Conservation (phyloP, 2,888 invertebrate species). For the Agrochola circellaris region DNA sequence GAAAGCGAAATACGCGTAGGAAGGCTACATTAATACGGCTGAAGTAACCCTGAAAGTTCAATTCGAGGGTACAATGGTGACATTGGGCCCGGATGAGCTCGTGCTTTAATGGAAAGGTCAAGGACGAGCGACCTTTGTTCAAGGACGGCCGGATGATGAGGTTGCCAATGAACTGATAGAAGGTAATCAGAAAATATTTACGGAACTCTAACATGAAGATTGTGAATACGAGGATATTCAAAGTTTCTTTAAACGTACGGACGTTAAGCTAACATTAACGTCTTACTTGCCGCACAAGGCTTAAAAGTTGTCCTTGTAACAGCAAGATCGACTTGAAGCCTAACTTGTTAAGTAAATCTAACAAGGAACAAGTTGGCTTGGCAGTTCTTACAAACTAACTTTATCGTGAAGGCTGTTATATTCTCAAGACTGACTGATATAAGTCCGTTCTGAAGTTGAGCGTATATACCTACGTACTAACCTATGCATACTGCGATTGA, state of each 20-base stretch:
- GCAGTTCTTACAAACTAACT: constrained; percentile 34
- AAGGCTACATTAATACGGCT: constrained; percentile 48
- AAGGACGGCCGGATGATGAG: constrained; percentile 34
- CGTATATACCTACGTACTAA: background rate
- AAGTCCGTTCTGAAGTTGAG: background rate
- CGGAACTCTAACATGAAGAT: background rate
- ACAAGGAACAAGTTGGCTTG: constrained; percentile 22
- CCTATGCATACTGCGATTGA: background rate
- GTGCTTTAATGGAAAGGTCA: constrained; percentile 56
- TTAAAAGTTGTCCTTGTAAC: constrained; percentile 30
- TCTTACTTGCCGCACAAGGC: constrained; percentile 1
- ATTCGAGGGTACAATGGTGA: constrained; percentile 43
- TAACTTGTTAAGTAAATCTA: constrained; percentile 47
- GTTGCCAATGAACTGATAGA: constrained; percentile 17
- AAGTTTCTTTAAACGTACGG: background rate
- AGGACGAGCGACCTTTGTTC: constrained; percentile 49
- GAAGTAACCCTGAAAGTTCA: constrained; percentile 57
- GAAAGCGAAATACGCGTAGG: constrained; percentile 36
- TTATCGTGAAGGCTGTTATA: constrained; percentile 24
- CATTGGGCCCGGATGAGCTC: constrained; percentile 59
- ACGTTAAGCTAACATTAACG: constrained; percentile 3
- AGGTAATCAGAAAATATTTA: constrained; percentile 30
- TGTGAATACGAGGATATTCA: background rate
- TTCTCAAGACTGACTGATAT: constrained; percentile 19
- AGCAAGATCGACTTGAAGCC: constrained; percentile 25